Conservation (phyloP, 2,113 vertebrate genomes). For the Catagonus wagneri region DNA sequence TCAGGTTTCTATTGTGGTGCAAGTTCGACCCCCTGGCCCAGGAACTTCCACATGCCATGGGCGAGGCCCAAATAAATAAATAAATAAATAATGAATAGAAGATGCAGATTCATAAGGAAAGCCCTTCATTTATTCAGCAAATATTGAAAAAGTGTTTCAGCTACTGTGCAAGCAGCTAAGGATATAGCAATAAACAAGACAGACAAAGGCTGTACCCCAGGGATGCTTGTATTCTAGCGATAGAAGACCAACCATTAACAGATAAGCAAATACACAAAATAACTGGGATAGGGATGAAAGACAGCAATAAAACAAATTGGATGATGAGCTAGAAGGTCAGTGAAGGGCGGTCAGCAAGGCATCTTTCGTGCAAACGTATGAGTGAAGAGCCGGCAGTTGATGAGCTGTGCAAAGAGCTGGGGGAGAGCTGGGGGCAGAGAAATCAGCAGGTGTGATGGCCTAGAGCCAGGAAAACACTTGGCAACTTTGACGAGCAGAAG, state of each 20-base stretch:
- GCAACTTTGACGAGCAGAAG: neutral
- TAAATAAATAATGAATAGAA: neutral
- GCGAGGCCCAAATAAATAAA: too few species aligned
- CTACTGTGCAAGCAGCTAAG: neutral
- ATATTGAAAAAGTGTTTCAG: neutral
- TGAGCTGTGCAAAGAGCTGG: neutral
- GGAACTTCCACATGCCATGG: too few species aligned
- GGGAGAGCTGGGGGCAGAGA: neutral
- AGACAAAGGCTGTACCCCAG: neutral
- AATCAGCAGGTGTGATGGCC: neutral
- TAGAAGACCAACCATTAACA: neutral
- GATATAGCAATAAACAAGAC: neutral
- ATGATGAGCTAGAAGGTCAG: neutral
- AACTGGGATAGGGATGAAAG: neutral
- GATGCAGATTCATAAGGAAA: neutral
- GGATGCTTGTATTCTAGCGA: neutral
- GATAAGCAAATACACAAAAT: neutral
- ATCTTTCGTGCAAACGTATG: neutral
- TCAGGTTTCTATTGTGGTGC: too few species aligned
- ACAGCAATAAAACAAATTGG: neutral
- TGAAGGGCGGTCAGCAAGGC: neutral
- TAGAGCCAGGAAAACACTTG: neutral
- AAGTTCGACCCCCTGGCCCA: too few species aligned
- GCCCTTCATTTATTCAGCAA: neutral
- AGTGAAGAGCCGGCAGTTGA: neutral